phyloP scores from a whole-genome alignment of 2,888 invertebrate species.

The Hybos culiciformis region DNA sequence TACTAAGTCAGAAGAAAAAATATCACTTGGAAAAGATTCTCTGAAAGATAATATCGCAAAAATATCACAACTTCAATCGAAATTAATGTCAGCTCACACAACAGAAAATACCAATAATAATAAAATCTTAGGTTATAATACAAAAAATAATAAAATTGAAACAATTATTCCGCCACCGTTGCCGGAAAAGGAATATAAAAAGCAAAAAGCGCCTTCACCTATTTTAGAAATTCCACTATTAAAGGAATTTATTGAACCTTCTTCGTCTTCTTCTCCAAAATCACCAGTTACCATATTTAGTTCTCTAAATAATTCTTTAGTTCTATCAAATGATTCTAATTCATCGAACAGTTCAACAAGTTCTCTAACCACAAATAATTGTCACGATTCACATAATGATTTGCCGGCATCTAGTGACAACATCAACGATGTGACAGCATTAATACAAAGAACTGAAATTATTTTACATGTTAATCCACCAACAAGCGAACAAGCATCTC shows the following conservation, averaged over 20 bases:
- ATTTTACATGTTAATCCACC: constrained; percentile 46
- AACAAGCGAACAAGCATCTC: constrained; percentile 47
- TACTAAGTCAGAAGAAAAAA: constrained; percentile 16
- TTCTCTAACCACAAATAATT: constrained; percentile 8
- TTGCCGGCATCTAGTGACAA: too few relatives aligned
- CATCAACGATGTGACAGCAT: constrained; percentile 19
- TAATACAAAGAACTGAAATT: constrained; percentile 50
- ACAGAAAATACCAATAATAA: constrained; percentile 20
- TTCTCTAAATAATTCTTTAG: too few relatives aligned
- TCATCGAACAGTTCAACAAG: constrained; percentile 3
- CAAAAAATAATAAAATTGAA: constrained; percentile 4
- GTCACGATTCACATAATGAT: too few relatives aligned
- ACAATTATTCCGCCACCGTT: neutral
- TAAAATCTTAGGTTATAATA: constrained; percentile 16
- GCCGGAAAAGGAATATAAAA: too few relatives aligned
- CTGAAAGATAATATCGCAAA: constrained; percentile 34
- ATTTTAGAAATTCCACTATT: too few relatives aligned
- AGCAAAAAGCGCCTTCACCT: too few relatives aligned
- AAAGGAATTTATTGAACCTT: too few relatives aligned
- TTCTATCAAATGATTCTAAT: too few relatives aligned
- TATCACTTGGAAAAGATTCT: constrained; percentile 30
- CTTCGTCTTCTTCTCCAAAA: too few relatives aligned
- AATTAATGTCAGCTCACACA: constrained; percentile 34
- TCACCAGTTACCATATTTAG: too few relatives aligned
- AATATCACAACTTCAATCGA: constrained; percentile 34